Percentiles rank a stretch among this genome's conserved stretches.
phyloP scores from a whole-genome alignment of 2,797 vertebrate species.

The Sitta carolinensis region DNA sequence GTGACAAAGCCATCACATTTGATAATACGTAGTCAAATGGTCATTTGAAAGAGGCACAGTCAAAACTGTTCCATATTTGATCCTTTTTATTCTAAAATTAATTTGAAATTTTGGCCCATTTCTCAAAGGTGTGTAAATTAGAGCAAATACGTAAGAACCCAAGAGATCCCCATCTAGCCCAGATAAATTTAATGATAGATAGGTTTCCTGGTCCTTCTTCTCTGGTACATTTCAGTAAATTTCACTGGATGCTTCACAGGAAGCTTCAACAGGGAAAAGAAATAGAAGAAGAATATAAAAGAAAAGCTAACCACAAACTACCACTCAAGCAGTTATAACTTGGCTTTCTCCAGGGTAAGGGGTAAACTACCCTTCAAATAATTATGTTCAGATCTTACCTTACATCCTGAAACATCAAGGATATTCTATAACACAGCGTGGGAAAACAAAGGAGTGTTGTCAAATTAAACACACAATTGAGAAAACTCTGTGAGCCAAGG shows the following conservation, averaged over 20 bases:
- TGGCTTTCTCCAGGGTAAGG: neutral
- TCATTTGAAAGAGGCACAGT: neutral
- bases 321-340: neutral
- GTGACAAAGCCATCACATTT: neutral
- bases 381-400: neutral
- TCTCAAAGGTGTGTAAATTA: neutral
- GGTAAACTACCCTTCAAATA: neutral
- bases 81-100: neutral
- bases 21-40: neutral
- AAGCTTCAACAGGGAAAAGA: neutral
- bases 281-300: neutral
- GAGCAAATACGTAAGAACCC: neutral
- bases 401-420: neutral
- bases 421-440: neutral
- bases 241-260: neutral
- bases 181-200: neutral
- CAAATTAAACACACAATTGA: neutral
- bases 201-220: neutral
- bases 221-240: neutral
- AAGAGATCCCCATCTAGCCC: neutral
- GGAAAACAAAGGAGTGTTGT: neutral
- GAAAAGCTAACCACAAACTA: neutral
- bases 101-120: neutral
- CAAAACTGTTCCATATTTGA: neutral
- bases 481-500: neutral